Conservation (phyloP, 2,113 vertebrate genomes). For the Noctilio leporinus region DNA sequence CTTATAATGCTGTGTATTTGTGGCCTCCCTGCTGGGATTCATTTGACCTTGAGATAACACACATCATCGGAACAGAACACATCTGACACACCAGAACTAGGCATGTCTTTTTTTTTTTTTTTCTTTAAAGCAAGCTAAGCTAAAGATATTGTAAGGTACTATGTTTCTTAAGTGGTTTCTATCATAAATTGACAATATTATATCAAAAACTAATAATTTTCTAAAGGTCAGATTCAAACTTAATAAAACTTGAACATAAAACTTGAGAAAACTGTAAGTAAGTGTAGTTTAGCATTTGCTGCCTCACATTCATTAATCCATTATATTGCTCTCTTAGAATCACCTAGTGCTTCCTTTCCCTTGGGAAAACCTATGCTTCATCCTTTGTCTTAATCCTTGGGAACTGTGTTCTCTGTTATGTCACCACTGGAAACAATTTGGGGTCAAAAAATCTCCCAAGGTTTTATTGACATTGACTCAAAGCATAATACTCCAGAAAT, state of each 20-base stretch:
- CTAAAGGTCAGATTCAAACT: neutral
- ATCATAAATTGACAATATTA: neutral
- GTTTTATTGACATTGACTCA: neutral
- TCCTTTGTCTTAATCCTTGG: neutral
- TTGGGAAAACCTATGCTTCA: neutral
- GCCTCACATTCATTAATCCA: neutral
- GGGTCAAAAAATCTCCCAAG: neutral
- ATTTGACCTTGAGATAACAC: slow-evolving; percentile 44
- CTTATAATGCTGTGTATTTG: neutral
- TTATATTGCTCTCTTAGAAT: neutral
- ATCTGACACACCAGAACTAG: neutral
- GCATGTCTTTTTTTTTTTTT: neutral
- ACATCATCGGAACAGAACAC: neutral
- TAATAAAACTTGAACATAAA: no score
- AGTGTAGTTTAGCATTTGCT: neutral
- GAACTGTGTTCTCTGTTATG: neutral
- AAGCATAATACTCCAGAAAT: neutral
- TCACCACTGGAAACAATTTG: neutral
- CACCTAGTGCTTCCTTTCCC: neutral
- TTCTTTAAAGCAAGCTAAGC: neutral
- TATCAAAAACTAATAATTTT: neutral
- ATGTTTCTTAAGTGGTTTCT: neutral
- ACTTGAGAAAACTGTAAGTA: neutral
- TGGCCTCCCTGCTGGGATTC: neutral
- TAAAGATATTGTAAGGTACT: neutral